Base-by-base conservation (phyloP, 64 coral and sea anemone genomes). In the Montipora efflorescens region DNA sequence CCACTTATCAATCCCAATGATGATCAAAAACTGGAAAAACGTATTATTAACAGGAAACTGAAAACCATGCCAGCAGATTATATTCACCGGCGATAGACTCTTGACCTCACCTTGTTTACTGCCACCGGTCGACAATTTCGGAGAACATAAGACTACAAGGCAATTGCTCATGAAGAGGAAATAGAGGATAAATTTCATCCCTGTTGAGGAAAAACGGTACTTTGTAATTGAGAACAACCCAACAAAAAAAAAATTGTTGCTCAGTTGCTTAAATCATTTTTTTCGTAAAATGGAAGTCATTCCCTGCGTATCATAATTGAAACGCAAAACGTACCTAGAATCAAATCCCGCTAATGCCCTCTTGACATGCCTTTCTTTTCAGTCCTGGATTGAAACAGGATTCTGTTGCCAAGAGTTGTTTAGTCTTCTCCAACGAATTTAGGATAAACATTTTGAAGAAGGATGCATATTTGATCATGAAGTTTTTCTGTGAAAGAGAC, bases 71-170 rank as follows among this genome's bases (percentile, higher is more conserved):
- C 61, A 15, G 0, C 61, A 14, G 61, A 64, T 15, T 12, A 15
- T 15, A 64, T 64, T 64, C 61, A 2, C 36, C 36, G 36, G 36
- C 61, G 0, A 15, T 50, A 72, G 23, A 0, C 47, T 86, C 64
- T 86, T 86, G 82, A 86, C 82, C 62, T 86, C 50, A 86, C 82
- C 82, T 86, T 64, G 14, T 5, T 86, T 49, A 49, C 47, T 49
- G 25, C 45, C 46, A 11, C 66, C 44, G n/a, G 36, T 36, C 1
- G 19, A 72, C 68, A 46, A 15, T 70, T 14, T 86, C 21, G 64
- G 66, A 21, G 66, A 48, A 67, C 47, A 7, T 12, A 6, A 49
- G 46, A 70, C 4, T 62, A 72, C 19, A 50, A 86, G 82, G 5
- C 68, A 36, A 71, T 86, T 71, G 47, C 64, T 71, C 82, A 23